Percentiles rank a stretch among this genome's conserved stretches.
These are phyloP conservation scores for Calephelis virginiensis DNA, from an alignment of 1,140 invertebrate species.

Conservation along the genomic window DNA sequence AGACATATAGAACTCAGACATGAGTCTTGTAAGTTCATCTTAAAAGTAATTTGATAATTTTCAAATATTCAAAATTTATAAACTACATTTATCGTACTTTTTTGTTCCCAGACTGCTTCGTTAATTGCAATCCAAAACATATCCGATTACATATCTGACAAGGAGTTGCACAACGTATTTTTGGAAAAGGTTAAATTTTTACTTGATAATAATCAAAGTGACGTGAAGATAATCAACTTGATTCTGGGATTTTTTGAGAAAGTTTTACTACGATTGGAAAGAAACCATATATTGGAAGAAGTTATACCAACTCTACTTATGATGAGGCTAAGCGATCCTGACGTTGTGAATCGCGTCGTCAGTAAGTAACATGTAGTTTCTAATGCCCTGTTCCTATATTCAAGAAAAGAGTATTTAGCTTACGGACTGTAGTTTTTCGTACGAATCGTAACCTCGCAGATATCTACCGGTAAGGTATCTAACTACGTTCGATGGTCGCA, in stretches of 20 bases:
- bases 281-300: conserved; percentile 91
- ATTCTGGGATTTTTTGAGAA: conserved; percentile 88
- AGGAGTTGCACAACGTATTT: conserved; percentile 88
- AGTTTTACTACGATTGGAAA: conserved; percentile 90
- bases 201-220: conserved; percentile 90
- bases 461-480: too few relatives aligned
- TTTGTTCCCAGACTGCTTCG: conserved; percentile 87
- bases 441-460: too few relatives aligned
- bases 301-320: conserved; percentile 94
- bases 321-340: conserved; percentile 91
- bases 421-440: too few relatives aligned
- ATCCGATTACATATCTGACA: conserved; percentile 91
- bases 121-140: conserved; percentile 92
- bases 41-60: too few relatives aligned
- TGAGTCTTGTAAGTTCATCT: too few relatives aligned
- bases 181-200: conserved; percentile 92
- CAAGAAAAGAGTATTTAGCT: too few relatives aligned
- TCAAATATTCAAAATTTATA: too few relatives aligned
- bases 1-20: too few relatives aligned
- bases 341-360: conserved; percentile 87
- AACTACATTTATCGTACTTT: too few relatives aligned
- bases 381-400: too few relatives aligned
- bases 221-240: conserved; percentile 87
- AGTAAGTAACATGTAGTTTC: conserved; percentile 82
- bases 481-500: too few relatives aligned